phyloP scores from a whole-genome alignment of 2,888 invertebrate genomes.

The Lypha dubia region DNA sequence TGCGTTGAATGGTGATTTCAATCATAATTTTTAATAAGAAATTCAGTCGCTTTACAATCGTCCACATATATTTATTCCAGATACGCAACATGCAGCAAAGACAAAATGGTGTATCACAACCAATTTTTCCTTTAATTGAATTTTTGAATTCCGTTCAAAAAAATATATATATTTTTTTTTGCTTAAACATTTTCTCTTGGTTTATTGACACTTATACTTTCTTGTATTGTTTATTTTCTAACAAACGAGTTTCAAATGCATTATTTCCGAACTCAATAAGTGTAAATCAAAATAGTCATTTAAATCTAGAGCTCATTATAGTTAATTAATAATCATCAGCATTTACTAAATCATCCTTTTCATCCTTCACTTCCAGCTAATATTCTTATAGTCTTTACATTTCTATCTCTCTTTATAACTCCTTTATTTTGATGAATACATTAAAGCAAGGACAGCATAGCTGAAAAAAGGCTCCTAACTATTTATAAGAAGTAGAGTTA shows the following conservation, averaged over 20 bases:
- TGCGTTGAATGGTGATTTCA: too few relatives aligned
- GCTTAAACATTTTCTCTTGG: not conserved
- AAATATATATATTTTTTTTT: not conserved
- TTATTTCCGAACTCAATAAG: conserved; percentile 49
- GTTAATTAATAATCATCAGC: conserved; percentile 53
- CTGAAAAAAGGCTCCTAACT: not conserved
- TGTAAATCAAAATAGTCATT: conserved; percentile 41
- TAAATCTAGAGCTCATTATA: conserved; percentile 27
- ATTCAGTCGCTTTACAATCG: too few relatives aligned
- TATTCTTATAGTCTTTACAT: not conserved
- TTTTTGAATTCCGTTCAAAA: conserved; percentile 10
- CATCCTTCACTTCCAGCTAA: conserved; percentile 15
- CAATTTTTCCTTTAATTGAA: not conserved
- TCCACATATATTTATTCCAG: too few relatives aligned
- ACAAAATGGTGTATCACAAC: too few relatives aligned
- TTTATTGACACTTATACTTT: conserved; percentile 12
- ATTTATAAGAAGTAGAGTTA: conserved; percentile 36
- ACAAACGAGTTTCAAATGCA: conserved; percentile 25
- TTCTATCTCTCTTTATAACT: not conserved
- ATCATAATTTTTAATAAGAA: too few relatives aligned
- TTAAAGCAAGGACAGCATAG: not conserved
- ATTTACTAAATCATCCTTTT: conserved; percentile 37
- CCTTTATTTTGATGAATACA: not conserved
- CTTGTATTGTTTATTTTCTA: conserved; percentile 11
- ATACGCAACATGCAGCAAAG: too few relatives aligned